These are phyloP conservation scores for Amblyornis subalaris DNA, from an alignment of 2,113 vertebrate genomes.

Conservation along the genomic window DNA sequence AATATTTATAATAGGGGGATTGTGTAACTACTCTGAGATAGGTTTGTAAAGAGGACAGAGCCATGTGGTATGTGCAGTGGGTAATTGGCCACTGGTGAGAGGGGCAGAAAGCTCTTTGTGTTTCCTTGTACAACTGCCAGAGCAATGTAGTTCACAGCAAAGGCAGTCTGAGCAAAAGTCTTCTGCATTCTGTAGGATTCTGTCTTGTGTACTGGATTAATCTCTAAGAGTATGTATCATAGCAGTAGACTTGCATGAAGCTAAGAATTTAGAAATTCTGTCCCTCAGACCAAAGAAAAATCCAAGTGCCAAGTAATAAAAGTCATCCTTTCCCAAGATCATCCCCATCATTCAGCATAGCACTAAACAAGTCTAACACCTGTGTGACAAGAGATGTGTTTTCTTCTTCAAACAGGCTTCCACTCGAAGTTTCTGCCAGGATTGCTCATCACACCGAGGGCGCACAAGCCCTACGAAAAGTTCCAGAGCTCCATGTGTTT, in stretches of 20 bases:
- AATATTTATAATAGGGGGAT: background rate
- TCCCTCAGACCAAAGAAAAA: background rate
- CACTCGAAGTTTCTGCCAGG: background rate
- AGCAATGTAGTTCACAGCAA: background rate
- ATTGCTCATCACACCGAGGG: background rate
- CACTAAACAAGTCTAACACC: background rate
- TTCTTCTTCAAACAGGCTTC: background rate
- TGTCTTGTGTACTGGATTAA: background rate
- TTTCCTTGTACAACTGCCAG: background rate
- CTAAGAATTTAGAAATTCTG: background rate
- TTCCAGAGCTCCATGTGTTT: background rate
- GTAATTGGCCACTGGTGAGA: background rate
- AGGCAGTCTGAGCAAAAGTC: background rate
- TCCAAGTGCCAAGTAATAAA: background rate
- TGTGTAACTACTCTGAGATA: background rate
- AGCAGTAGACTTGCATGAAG: background rate
- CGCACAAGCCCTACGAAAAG: fast-evolving
- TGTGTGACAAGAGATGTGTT: background rate
- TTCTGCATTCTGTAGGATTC: background rate
- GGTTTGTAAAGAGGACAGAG: background rate
- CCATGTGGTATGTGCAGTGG: background rate
- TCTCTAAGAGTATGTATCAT: background rate
- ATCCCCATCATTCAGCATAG: fast-evolving
- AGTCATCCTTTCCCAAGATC: background rate
- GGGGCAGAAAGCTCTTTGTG: background rate